phyloP scores from a whole-genome alignment of 1,140 invertebrate genomes.

The Drosophila sp. region DNA sequence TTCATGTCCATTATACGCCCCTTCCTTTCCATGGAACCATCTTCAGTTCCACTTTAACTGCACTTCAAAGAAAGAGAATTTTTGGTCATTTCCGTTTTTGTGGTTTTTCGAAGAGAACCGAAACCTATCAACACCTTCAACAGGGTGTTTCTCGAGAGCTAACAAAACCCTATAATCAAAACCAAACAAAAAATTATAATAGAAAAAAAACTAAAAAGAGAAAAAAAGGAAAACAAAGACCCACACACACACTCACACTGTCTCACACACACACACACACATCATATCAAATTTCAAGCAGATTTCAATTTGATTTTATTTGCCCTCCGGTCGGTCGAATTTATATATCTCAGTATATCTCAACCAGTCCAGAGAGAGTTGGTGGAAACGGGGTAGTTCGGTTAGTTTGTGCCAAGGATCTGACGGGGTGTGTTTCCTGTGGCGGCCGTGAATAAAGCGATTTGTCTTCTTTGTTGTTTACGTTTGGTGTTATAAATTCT shows the following conservation, averaged over 20 bases:
- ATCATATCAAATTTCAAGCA: constrained; percentile 77
- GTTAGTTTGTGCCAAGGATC: constrained; percentile 22
- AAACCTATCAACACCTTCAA: constrained; percentile 13
- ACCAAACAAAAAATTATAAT: constrained; percentile 17
- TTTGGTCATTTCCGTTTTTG: constrained; percentile 17
- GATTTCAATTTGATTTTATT: constrained; percentile 81
- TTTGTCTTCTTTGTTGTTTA: constrained; percentile 80
- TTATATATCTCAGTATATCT: constrained; percentile 25
- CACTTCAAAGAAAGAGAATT: constrained; percentile 8
- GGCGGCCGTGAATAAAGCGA: constrained; percentile 76
- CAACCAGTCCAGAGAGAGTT: constrained; percentile 19
- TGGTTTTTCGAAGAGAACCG: constrained; percentile 9
- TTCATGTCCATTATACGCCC: neutral
- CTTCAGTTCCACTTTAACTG: neutral
- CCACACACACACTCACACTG: constrained; percentile 41
- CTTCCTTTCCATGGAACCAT: neutral
- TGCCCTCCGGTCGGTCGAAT: constrained; percentile 36
- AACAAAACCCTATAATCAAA: constrained; percentile 37
- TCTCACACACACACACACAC: neutral
- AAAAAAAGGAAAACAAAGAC: constrained; percentile 17
- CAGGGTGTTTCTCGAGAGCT: constrained; percentile 27
- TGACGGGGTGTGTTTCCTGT: constrained; percentile 63
- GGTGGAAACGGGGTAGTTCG: constrained; percentile 46
- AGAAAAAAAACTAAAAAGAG: neutral
- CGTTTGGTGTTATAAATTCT: constrained; percentile 79